Conservation (phyloP, 2,113 vertebrate genomes). For the Gobius niger region DNA sequence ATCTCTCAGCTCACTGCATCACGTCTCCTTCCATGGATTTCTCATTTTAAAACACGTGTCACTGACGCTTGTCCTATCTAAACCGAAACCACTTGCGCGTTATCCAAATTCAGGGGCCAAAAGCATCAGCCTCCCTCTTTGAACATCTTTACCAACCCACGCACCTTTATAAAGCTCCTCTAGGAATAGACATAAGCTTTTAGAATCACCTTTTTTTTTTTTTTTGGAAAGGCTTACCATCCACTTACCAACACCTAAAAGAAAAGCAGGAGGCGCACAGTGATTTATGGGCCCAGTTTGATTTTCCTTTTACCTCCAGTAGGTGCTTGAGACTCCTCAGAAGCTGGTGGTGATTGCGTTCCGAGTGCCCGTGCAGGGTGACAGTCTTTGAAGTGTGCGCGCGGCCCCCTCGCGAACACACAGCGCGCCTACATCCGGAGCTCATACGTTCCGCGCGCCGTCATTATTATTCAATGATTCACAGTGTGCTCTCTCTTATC, state of each 20-base stretch:
- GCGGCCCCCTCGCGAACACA: slow-evolving; percentile 42
- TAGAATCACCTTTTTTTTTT: slow-evolving; percentile 21
- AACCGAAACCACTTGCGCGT: background rate
- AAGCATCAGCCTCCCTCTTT: background rate
- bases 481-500: slow-evolving; percentile 66
- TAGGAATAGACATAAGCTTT: slow-evolving; percentile 22
- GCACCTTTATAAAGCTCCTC: background rate
- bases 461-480: slow-evolving; percentile 69
- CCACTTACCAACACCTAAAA: slow-evolving; percentile 56
- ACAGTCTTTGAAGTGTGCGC: slow-evolving; percentile 62
- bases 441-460: slow-evolving; percentile 57
- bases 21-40: background rate
- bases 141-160: background rate
- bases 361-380: slow-evolving; percentile 40
- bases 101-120: background rate
- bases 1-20: background rate
- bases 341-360: slow-evolving; percentile 55
- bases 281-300: slow-evolving; percentile 52
- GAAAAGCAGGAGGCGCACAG: slow-evolving; percentile 45
- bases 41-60: background rate
- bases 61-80: too few species aligned
- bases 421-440: slow-evolving; percentile 54
- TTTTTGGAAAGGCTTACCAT: slow-evolving; percentile 23
- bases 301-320: slow-evolving; percentile 42
- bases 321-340: slow-evolving; percentile 58